Conservation (phyloP, 2,888 invertebrate genomes). For the Cheilosia variabilis region DNA sequence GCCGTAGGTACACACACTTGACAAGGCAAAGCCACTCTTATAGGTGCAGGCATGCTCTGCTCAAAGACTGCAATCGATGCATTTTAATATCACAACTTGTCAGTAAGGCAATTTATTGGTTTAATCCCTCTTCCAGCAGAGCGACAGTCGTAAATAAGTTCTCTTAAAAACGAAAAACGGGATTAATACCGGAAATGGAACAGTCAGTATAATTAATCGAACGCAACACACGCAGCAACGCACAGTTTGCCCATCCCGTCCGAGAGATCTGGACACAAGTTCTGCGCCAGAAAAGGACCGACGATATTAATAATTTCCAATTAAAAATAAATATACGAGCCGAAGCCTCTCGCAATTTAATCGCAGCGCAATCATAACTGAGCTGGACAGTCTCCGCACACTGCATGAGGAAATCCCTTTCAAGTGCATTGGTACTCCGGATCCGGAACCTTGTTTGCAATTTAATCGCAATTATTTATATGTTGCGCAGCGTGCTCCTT, state of each 20-base stretch:
- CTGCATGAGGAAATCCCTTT: conserved; percentile 9
- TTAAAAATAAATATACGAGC: conserved; percentile 40
- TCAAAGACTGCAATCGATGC: conserved; percentile 5
- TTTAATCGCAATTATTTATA: conserved; percentile 38
- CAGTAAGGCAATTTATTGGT: conserved; percentile 30
- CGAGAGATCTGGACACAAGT: not conserved
- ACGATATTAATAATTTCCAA: conserved; percentile 46
- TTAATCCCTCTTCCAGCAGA: conserved; percentile 25
- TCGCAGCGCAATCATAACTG: conserved; percentile 48
- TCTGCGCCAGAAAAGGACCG: not conserved
- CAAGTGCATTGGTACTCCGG: not conserved
- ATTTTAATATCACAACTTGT: conserved; percentile 36
- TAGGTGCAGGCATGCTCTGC: not conserved
- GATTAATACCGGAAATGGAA: too few relatives aligned
- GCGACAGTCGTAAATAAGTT: conserved; percentile 20
- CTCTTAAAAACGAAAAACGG: not conserved
- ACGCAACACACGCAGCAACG: too few relatives aligned
- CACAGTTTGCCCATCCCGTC: too few relatives aligned
- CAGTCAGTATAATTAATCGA: too few relatives aligned
- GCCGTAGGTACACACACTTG: too few relatives aligned
- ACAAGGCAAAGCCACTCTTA: too few relatives aligned
- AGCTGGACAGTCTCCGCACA: not conserved
- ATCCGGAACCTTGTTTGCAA: conserved; percentile 3
- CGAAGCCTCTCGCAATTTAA: conserved; percentile 30
- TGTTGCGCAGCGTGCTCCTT: not conserved